Conservation (phyloP, 2,797 vertebrate genomes). For the Mareca strepera region DNA sequence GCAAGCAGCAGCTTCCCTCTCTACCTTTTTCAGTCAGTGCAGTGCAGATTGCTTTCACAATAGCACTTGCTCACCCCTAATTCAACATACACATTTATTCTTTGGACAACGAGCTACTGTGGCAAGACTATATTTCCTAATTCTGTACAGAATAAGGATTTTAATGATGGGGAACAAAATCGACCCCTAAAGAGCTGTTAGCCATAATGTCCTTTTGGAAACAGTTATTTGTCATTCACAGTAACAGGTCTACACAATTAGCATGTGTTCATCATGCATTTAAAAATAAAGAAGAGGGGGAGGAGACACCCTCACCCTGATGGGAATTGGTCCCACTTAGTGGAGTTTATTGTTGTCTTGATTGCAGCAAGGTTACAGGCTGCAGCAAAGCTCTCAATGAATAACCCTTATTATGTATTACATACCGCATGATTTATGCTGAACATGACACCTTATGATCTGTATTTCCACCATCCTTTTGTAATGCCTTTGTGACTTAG, state of each 20-base stretch:
- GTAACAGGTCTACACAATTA: slow-evolving; percentile 60
- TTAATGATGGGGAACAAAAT: slow-evolving; percentile 64
- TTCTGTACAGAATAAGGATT: slow-evolving; percentile 50
- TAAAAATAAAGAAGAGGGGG: slow-evolving; percentile 36
- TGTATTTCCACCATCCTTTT: slow-evolving; percentile 9
- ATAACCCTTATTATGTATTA: slow-evolving; percentile 64
- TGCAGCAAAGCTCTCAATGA: not conserved
- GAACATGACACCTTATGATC: slow-evolving; percentile 68
- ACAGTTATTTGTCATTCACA: slow-evolving; percentile 62
- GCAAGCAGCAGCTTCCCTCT: not conserved
- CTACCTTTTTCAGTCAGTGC: not conserved
- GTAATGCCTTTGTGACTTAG: slow-evolving; percentile 41
- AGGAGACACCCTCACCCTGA: not conserved
- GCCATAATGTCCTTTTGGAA: slow-evolving; percentile 49
- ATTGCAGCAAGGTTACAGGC: slow-evolving; percentile 59
- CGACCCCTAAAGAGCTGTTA: slow-evolving; percentile 56
- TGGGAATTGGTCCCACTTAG: slow-evolving; percentile 39
- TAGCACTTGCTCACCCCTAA: not conserved
- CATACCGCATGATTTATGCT: slow-evolving; percentile 39
- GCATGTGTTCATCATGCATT: slow-evolving; percentile 42
- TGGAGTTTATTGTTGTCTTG: slow-evolving; percentile 56
- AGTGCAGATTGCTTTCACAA: not conserved
- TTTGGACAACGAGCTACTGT: slow-evolving; percentile 25
- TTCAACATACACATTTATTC: slow-evolving; percentile 42
- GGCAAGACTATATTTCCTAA: slow-evolving; percentile 56